Percentiles rank a stretch among this genome's conserved stretches.
Evolutionary conservation across 2,113 vertebrate species (phyloP).

Genomic region (Enhydra lutris): DNA sequence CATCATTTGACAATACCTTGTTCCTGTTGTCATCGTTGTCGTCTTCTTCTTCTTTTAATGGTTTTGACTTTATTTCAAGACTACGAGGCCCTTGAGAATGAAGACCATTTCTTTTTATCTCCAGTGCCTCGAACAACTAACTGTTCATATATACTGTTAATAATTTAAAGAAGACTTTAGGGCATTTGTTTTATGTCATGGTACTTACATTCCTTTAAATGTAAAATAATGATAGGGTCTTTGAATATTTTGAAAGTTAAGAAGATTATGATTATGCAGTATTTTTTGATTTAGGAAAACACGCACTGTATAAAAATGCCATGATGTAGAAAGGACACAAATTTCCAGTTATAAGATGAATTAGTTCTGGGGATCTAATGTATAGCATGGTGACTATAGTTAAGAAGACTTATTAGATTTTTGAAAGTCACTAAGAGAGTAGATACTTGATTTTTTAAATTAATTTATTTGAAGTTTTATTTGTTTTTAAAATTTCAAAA

Average conservation of each 20-base stretch:
- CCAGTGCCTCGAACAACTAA: not conserved
- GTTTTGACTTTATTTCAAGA: not conserved
- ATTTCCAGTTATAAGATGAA: not conserved
- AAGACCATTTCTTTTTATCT: not conserved
- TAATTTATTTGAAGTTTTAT: not conserved
- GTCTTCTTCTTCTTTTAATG: not conserved
- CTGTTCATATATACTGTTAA: not conserved
- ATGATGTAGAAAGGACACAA: too few species aligned
- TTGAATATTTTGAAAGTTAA: not conserved
- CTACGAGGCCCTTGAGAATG: not conserved
- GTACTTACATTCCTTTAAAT: not conserved
- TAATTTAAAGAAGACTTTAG: not conserved
- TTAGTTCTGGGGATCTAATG: not conserved
- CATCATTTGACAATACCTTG: fast-evolving
- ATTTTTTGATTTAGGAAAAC: not conserved
- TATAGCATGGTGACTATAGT: not conserved
- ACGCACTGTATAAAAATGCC: not conserved
- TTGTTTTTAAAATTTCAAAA: not conserved
- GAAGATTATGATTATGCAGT: not conserved
- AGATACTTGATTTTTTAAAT: not conserved
- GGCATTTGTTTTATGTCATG: not conserved
- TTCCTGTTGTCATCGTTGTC: not conserved
- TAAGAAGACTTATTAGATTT: not conserved
- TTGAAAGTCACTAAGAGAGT: not conserved
- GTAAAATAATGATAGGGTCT: not conserved